Evolutionary conservation across 2,888 invertebrate species (phyloP).

Genomic region (Caenorhabditis sp.): DNA sequence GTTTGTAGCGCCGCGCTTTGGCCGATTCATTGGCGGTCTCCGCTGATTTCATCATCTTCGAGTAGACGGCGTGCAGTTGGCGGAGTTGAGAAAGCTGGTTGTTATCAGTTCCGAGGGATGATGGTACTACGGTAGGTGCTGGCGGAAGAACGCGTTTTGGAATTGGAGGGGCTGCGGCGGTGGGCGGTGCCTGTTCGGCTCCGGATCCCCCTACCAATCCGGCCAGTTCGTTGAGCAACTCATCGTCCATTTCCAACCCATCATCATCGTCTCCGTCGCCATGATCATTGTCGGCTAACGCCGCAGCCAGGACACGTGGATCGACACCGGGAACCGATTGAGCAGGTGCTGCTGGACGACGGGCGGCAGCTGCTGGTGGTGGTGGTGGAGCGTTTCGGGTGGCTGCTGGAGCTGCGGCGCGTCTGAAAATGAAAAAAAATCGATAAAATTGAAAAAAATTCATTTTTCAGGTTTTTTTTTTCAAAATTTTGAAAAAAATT

Average conservation of each 20-base stretch:
- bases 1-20: constrained; percentile 66
- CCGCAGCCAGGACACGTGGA: constrained; percentile 61
- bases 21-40: constrained; percentile 61
- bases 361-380: no score
- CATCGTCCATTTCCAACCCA: constrained; percentile 65
- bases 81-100: constrained; percentile 37
- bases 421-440: no score
- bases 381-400: constrained; percentile 22
- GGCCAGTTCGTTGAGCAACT: constrained; percentile 59
- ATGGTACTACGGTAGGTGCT: no score
- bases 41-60: constrained; percentile 58
- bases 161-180: constrained; percentile 14
- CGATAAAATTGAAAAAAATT: no score
- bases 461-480: no score
- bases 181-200: no score
- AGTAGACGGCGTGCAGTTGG: constrained; percentile 64
- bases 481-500: no score
- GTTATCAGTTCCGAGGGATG: no score
- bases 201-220: constrained; percentile 53
- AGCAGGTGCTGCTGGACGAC: constrained; percentile 18
- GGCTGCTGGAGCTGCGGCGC: constrained; percentile 9
- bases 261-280: constrained; percentile 46
- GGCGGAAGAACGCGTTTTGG: constrained; percentile 13
- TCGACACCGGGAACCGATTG: constrained; percentile 59
- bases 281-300: constrained; percentile 56